Percentiles rank a stretch among this genome's conserved stretches.
Evolutionary conservation across 2,797 vertebrate species (phyloP).

Genomic region (Bucorvus abyssinicus): DNA sequence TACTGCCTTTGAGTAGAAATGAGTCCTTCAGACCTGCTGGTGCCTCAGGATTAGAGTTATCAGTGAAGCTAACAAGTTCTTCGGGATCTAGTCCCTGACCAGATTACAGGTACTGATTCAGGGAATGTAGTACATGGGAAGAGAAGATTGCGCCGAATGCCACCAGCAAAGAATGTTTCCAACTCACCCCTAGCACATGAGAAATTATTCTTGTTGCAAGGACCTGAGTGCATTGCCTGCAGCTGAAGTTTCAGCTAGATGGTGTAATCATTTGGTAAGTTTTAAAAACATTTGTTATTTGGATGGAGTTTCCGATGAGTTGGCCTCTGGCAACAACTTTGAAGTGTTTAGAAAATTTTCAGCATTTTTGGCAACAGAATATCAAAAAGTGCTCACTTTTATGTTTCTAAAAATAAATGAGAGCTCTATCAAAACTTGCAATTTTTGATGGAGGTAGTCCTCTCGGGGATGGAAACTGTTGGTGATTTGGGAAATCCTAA

Average conservation of each 20-base stretch:
- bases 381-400: neutral
- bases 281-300: neutral
- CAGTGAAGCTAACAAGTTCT: neutral
- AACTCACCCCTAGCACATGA: neutral
- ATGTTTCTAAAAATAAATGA: neutral
- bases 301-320: neutral
- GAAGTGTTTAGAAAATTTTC: neutral
- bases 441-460: neutral
- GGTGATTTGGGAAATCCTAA: neutral
- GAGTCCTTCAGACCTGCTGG: neutral
- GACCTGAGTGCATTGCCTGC: neutral
- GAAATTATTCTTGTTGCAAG: neutral
- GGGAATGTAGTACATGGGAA: neutral
- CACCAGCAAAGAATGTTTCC: neutral
- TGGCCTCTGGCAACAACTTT: neutral
- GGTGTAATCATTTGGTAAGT: neutral
- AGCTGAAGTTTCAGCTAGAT: neutral
- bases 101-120: neutral
- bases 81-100: neutral
- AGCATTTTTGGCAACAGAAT: neutral
- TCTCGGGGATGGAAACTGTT: neutral
- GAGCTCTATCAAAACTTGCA: neutral
- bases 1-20: neutral
- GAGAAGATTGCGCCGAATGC: neutral
- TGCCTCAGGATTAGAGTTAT: neutral